Conservation (phyloP, 2,113 vertebrate genomes). For the Cyanoramphus novaezelandiae region DNA sequence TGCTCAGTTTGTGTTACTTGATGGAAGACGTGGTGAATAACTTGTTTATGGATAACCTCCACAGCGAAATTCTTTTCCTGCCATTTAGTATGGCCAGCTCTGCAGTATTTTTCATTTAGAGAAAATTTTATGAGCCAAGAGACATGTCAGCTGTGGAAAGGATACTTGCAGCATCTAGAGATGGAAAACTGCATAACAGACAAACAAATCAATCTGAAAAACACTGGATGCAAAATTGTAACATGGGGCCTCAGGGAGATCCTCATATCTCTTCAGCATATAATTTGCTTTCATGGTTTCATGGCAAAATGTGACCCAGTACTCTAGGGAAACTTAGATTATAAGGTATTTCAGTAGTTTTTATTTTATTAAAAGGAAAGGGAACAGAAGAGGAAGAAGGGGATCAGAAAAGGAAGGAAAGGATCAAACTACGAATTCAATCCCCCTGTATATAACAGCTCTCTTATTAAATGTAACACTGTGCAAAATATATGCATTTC, state of each 20-base stretch:
- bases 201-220: conserved; percentile 37
- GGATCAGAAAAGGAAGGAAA: not conserved
- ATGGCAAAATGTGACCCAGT: not conserved
- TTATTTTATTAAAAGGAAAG: not conserved
- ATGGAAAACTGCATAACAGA: not conserved
- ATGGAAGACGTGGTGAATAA: conserved; percentile 1
- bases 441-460: not conserved
- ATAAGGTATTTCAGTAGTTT: not conserved
- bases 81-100: not conserved
- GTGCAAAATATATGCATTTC: not conserved
- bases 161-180: not conserved
- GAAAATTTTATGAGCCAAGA: conserved; percentile 26
- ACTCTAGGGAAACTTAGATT: not conserved
- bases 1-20: not conserved
- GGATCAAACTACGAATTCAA: not conserved
- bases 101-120: conserved; percentile 12
- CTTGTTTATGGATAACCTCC: conserved; percentile 8
- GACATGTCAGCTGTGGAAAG: not conserved
- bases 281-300: not conserved
- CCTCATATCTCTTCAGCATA: not conserved
- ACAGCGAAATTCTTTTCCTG: not conserved
- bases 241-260: not conserved
- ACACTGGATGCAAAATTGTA: not conserved
- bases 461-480: not conserved
- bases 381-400: not conserved